A percentile compares a stretch with the other conserved stretches of the same genome.
Evolutionary conservation across 2,888 invertebrate genomes (phyloP).

Genomic region (Caenorhabditis sp.): DNA sequence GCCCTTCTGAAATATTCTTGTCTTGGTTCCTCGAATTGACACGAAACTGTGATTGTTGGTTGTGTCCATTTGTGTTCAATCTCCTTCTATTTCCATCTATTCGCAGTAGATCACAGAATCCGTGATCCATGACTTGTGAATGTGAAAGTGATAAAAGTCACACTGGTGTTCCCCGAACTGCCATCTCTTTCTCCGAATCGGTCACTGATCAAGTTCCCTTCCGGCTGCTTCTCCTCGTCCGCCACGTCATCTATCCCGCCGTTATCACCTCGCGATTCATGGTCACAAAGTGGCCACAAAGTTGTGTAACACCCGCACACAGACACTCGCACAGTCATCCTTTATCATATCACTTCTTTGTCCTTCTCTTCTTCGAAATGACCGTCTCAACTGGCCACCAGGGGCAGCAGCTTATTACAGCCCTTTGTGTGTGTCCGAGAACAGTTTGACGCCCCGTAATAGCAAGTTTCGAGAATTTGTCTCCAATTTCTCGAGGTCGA

Average conservation of each 20-base stretch:
- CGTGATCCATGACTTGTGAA: slow-evolving; percentile 23
- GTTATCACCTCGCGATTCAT: slow-evolving; percentile 46
- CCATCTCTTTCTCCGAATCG: slow-evolving; percentile 15
- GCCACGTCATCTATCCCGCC: slow-evolving; percentile 26
- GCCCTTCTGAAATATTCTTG: neutral
- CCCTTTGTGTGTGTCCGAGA: slow-evolving; percentile 44
- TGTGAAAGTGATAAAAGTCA: slow-evolving; percentile 38
- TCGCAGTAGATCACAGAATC: slow-evolving; percentile 21
- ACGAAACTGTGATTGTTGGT: neutral
- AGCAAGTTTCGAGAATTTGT: slow-evolving; percentile 42
- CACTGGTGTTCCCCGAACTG: slow-evolving; percentile 49
- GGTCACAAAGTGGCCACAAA: slow-evolving; percentile 33
- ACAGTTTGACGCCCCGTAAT: slow-evolving; percentile 11
- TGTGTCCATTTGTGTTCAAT: neutral
- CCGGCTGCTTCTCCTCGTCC: slow-evolving; percentile 20
- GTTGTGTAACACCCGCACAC: slow-evolving; percentile 49
- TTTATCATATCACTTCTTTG: slow-evolving; percentile 13
- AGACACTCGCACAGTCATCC: neutral
- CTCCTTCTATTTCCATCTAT: slow-evolving; percentile 1
- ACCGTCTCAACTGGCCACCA: slow-evolving; percentile 23
- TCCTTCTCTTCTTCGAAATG: slow-evolving; percentile 32
- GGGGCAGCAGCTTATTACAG: slow-evolving; percentile 36
- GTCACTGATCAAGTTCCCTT: slow-evolving; percentile 47
- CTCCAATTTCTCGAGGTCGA: slow-evolving; percentile 46
- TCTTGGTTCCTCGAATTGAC: neutral